Evolutionary conservation across 2,113 vertebrate species (phyloP), one percentile per base, ranked within the genome.

Genomic region (Erythrolamprus reginae): DNA sequence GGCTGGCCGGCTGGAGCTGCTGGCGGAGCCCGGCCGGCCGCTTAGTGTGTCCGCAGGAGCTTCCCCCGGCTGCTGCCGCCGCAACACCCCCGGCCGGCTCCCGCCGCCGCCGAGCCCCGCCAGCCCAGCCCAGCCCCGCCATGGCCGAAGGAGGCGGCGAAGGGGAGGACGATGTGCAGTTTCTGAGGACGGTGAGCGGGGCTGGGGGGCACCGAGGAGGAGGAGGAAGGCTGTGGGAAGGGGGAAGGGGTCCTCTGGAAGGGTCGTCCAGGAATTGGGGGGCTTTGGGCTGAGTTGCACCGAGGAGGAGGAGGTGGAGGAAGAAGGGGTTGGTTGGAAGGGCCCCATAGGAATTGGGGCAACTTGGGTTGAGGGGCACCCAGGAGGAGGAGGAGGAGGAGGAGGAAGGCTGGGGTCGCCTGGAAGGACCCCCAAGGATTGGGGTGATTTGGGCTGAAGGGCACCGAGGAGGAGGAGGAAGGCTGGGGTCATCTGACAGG

Each of bases 91-190:
- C 65, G 89, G 89, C 92, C 88, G 92, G 51, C 92, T 90, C 10
- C 89, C 86, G 17, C 82, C 86, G 56, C 88, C 91, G 10, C 90
- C 86, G 26, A 65, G 15, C 77, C 53, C 50, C 33, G 86, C 82
- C 24, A 3, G 42, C 92, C 89, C 88, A 45, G 45, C 45, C 45
- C 91, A 52, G 82, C 52, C 86, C 77, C 93, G 97, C 95, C 97
- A 99, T 99, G 98, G 98, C 98, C 89, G 98, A 99, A 94, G 89
- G 89, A 70, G 98, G 98, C 93, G 98, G 97, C 93, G 98, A 98
- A 93, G 98, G 98, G 88, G 98, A 99, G 91, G 98, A 99, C 94
- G 98, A 99, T 94, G 98, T 99, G 89, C 98, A 98, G 96, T 99
- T 99, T 95, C 97, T 99, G 92, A 96, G 98, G 93, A 99, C 98